Base-by-base conservation (phyloP, 2,888 invertebrate species). In the Drosophila histrio region DNA sequence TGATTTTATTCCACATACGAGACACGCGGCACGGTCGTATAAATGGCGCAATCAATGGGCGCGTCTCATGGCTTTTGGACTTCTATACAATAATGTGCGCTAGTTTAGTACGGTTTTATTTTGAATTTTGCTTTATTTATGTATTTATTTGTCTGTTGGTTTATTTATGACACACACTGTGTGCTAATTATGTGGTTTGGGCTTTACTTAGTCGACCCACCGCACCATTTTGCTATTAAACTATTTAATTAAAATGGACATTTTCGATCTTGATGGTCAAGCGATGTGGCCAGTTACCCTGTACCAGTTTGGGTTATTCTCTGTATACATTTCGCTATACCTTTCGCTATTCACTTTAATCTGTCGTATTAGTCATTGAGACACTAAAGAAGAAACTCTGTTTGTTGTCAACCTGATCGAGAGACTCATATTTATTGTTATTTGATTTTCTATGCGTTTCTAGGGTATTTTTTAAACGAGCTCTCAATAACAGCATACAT, bases 1-100 rank as follows among this genome's bases (percentile, higher is more conserved):
- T 74, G 47, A 82, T 73, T 62, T 61, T 64, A 73, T 76, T 63
- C 49, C 61, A 54, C 54, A 54, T 44, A 57, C 39, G 32, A 61
- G 57, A 32, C 32, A 39, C 46, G 22, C 21, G 13, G 34, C 19
- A n/a, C 24, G 34, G 6, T 36, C 32, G 34, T 21, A 43, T 57
- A 57, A 69, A 69, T 69, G 64, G 38, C 49, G 56, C 57, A 75
- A 65, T 70, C 71, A 56, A 52, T 69, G 65, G 52, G 28, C 53
- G 56, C 21, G 39, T 57, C 66, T 61, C 60, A 58, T 65, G 34
- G 13, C 38, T 52, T 32, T 36, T 11, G 43, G 34, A 46, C 43
- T 52, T 43, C 53, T 38, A 70, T n/a, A 59, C 13, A 47, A 50
- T 17, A 44, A 28, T 70, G 28, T 44, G 49, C n/a, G 71, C 50